Evolutionary conservation across 2,113 vertebrate genomes (phyloP).

Genomic region (Lonchura striata): DNA sequence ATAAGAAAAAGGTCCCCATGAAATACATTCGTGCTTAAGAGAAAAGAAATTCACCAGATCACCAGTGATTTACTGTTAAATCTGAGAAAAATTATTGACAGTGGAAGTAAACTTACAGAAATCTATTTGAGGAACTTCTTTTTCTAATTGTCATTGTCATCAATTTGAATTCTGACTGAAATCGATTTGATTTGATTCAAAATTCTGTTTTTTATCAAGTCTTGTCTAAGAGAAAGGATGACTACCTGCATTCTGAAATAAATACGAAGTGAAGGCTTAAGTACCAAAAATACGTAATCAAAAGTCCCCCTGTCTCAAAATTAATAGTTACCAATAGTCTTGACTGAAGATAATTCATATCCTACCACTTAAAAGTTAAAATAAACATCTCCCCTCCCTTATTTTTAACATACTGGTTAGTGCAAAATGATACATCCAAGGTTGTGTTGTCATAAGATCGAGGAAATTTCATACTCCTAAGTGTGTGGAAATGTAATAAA

Average conservation of each 20-base stretch:
- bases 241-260: slow-evolving; percentile 78
- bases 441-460: background rate
- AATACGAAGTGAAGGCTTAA: background rate
- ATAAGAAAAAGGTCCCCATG: background rate
- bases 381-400: background rate
- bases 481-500: background rate
- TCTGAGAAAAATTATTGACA: background rate
- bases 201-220: slow-evolving; percentile 85
- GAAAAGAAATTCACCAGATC: background rate
- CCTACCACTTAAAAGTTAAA: background rate
- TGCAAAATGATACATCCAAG: background rate
- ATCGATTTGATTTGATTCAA: slow-evolving; percentile 83
- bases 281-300: background rate
- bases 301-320: background rate
- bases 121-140: slow-evolving; percentile 83
- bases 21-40: background rate
- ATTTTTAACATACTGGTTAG: background rate
- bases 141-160: slow-evolving; percentile 87
- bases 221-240: slow-evolving; percentile 82
- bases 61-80: background rate
- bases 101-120: slow-evolving; percentile 69
- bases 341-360: background rate
- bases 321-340: background rate
- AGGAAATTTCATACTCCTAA: background rate
- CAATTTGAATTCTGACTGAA: slow-evolving; percentile 83